Evolutionary conservation across 2,797 vertebrate genomes (phyloP), one percentile per base, ranked within the genome.

Genomic region (Helostoma temminkii): DNA sequence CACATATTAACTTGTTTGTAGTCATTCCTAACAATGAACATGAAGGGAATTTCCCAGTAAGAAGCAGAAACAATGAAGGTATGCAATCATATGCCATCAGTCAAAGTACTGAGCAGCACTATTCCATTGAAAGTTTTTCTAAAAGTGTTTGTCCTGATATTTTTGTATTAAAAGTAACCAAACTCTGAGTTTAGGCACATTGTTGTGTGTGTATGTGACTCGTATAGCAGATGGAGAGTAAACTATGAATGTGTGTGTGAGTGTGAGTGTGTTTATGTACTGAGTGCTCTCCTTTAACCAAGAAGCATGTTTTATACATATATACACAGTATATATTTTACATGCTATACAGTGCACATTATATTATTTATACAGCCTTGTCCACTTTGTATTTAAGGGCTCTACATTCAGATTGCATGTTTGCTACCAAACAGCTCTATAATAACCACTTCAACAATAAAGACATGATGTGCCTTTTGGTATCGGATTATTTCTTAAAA

Each of bases 311-410:
- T 93, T 93, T 93, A 92, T 93, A 92, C 94, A 88, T 92, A 92
- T 86, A 92, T 91, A 92, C 87, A 93, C 90, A 90, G 92, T 93
- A 92, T 93, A 91, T 93, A 94, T 95, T 94, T 94, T 90, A 91
- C 94, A 94, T 93, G 94, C 93, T 94, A 93, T 96, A 94, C 89
- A 92, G 94, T 92, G 90, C 91, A 93, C 92, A 92, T 86, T 90
- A 89, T 92, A 93, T 94, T 95, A 95, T 96, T 95, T 96, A 95
- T 95, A 94, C 94, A 93, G 94, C 93, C 92, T 94, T 92, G 89
- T 91, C 94, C 94, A 95, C 95, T 94, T 94, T 93, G 88, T 95
- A 94, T 94, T 94, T 94, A 94, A 95, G 95, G 94, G 93, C 92
- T 93, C 89, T 87, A 88, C 93, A 95, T 95, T 92, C 94, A 92